Conservation (phyloP, 2,888 invertebrate genomes). For the Caenorhabditis sp. region DNA sequence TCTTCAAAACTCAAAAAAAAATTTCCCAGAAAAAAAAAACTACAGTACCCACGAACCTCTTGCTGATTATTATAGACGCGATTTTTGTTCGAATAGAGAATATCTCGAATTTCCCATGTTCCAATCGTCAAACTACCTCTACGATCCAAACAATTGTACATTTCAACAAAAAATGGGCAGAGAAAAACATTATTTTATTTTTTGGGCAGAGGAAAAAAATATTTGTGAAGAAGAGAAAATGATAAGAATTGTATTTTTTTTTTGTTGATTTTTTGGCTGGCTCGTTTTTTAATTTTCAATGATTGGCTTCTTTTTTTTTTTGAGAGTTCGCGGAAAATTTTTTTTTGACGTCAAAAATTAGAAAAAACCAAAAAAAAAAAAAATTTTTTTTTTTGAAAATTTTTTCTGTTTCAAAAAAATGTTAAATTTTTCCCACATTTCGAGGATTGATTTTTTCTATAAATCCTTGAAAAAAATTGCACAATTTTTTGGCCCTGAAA, state of each 20-base stretch:
- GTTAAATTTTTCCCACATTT: too few species aligned
- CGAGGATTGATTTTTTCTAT: too few species aligned
- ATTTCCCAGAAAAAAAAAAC: not conserved
- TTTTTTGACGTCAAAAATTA: too few species aligned
- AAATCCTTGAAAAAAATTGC: too few species aligned
- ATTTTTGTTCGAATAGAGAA: slow-evolving; percentile 18
- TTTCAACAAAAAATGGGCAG: not conserved
- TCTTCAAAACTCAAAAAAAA: not conserved
- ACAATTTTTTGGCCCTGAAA: too few species aligned
- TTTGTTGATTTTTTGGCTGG: not conserved
- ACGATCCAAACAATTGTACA: slow-evolving; percentile 41
- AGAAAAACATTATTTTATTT: not conserved
- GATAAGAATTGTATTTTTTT: slow-evolving; percentile 10
- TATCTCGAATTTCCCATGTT: slow-evolving; percentile 36
- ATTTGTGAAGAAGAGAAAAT: not conserved
- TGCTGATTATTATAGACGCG: slow-evolving; percentile 30
- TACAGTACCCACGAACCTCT: slow-evolving; percentile 18
- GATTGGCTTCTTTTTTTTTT: too few species aligned
- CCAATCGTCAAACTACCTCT: slow-evolving; percentile 39
- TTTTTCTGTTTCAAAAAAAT: too few species aligned
- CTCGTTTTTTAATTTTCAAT: too few species aligned
- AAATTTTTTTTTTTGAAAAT: too few species aligned
- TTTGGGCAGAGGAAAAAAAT: not conserved
- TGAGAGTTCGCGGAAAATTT: too few species aligned
- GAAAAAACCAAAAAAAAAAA: too few species aligned